phyloP scores from a whole-genome alignment of 2,888 invertebrate species.

The Volucella zonaria region DNA sequence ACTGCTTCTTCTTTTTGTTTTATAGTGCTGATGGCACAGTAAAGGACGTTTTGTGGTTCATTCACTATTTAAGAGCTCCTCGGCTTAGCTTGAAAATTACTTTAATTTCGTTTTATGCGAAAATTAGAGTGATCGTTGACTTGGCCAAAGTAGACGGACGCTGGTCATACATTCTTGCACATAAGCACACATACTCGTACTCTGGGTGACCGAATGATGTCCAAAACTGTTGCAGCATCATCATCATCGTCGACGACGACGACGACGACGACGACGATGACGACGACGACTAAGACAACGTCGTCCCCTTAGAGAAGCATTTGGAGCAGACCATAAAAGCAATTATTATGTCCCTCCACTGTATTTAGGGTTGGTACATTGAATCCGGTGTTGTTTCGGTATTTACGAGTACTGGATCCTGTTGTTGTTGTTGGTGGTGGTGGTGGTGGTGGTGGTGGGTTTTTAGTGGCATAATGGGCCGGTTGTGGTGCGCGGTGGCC shows the following conservation, averaged over 20 bases:
- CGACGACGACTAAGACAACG: background rate
- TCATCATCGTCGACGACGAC: no score
- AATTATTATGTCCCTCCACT: conserved; percentile 70
- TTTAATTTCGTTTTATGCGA: conserved; percentile 74
- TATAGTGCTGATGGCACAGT: background rate
- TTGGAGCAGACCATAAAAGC: conserved; percentile 70
- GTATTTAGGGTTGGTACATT: conserved; percentile 58
- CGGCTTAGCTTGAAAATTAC: conserved; percentile 70
- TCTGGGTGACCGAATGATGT: conserved; percentile 38
- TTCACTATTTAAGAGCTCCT: conserved; percentile 68
- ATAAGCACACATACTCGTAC: conserved; percentile 3
- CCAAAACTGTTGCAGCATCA: conserved; percentile 9
- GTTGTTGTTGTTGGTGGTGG: background rate
- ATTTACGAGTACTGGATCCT: conserved; percentile 23
- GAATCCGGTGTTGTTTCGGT: conserved; percentile 56
- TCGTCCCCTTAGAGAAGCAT: conserved; percentile 34
- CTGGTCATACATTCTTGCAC: conserved; percentile 50
- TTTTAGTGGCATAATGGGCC: conserved; percentile 20
- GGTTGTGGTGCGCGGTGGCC: background rate
- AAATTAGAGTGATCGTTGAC: conserved; percentile 74
- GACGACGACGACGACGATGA: background rate
- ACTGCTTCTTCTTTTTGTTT: background rate
- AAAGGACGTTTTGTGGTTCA: conserved; percentile 69
- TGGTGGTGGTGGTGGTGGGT: conserved; percentile 25
- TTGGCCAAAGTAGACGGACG: conserved; percentile 34